These are phyloP conservation scores for Gymnoscelis rufifasciata DNA, from an alignment of 2,888 invertebrate genomes.

Conservation along the genomic window DNA sequence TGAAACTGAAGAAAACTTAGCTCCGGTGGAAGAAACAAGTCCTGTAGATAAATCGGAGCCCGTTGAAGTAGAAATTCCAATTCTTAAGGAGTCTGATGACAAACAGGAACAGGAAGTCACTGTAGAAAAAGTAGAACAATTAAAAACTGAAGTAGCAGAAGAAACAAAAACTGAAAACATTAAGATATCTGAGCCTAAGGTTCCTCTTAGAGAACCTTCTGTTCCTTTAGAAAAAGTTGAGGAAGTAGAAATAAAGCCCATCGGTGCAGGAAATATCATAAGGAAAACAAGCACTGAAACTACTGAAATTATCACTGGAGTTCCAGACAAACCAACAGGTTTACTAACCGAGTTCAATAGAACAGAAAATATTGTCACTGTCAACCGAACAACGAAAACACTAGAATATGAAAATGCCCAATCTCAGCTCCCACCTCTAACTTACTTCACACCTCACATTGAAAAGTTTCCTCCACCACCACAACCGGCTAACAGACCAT, in stretches of 20 bases:
- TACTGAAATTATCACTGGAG: slow-evolving; percentile 63
- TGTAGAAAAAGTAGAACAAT: slow-evolving; percentile 29
- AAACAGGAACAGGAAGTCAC: slow-evolving; percentile 29
- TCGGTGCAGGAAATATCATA: slow-evolving; percentile 56
- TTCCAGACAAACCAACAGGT: slow-evolving; percentile 48
- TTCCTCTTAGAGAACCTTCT: slow-evolving; percentile 62
- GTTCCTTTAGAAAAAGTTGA: slow-evolving; percentile 69
- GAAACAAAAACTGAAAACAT: slow-evolving; percentile 29
- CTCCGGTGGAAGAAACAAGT: slow-evolving; percentile 20
- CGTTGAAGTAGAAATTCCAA: slow-evolving; percentile 25
- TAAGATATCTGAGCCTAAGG: slow-evolving; percentile 36
- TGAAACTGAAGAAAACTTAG: slow-evolving; percentile 13
- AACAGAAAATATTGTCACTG: slow-evolving; percentile 68
- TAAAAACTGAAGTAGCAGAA: slow-evolving; percentile 29
- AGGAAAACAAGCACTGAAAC: slow-evolving; percentile 60
- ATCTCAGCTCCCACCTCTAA: slow-evolving; percentile 58
- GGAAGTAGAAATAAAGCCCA: slow-evolving; percentile 71
- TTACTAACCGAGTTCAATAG: slow-evolving; percentile 64
- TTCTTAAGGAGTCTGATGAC: slow-evolving; percentile 22
- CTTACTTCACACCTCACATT: slow-evolving; percentile 60
- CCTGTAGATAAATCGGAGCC: slow-evolving; percentile 6
- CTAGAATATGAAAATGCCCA: slow-evolving; percentile 64
- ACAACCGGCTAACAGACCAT: slow-evolving; percentile 46
- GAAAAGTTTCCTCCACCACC: slow-evolving; percentile 56
- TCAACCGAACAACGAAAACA: slow-evolving; percentile 67